Base-by-base conservation (phyloP, 2,888 invertebrate genomes). In the Autographa pulchrina region DNA sequence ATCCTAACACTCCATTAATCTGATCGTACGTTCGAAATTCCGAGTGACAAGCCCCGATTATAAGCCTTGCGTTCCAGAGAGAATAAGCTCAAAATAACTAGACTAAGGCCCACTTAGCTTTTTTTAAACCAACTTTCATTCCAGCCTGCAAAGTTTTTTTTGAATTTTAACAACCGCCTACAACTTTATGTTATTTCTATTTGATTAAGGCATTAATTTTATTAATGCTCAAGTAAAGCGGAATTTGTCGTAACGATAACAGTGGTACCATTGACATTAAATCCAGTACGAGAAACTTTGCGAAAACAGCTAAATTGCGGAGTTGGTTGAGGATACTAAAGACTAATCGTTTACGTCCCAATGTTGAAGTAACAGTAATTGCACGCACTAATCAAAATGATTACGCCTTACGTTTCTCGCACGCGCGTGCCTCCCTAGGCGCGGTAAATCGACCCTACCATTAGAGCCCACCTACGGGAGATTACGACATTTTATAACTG, bases 91-190 rank as follows among this genome's bases (percentile, higher is more conserved):
- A 84, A 88, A 88, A 88, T 88, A 88, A 80, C 82, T 77, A 74
- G 67, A 74, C 81, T 78, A 65, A 68, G 20, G 54, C 72, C 75
- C 62, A 68, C 78, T 71, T 72, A 48, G 67, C 72, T 83, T 84
- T 85, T 86, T 83, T 83, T 85, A 81, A 78, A 79, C 78, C 77
- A 65, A 65, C 72, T 75, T 59, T 62, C 61, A 77, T 75, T 74
- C 54, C 66, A 70, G 64, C 68, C 62, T 74, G 72, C 66, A 68
- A 77, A 69, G 70, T 69, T 70, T 81, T 75, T 75, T 76, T 74
- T 75, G 77, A 75, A 85, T 38, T 88, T 85, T 86, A 87, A 89
- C 86, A 86, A 86, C 77, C 81, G 81, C 78, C 62, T 84, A 85
- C 48, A 18, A 32, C 63, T 65, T 18, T 48, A 64, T 62, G 70